phyloP scores from a whole-genome alignment of 2,797 vertebrate species.

The Iguana delicatissima region DNA sequence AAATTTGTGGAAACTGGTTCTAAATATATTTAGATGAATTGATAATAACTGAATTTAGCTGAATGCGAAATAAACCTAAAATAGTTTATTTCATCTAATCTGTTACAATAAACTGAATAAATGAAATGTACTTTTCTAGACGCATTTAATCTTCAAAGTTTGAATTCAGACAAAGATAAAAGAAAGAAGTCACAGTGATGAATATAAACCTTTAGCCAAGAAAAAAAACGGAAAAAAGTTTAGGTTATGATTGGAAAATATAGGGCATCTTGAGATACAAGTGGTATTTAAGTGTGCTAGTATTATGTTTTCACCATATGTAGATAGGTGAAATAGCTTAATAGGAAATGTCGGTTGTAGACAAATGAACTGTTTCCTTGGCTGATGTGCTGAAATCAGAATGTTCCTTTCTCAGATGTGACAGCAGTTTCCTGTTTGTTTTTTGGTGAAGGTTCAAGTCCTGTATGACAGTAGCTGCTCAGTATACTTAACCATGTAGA shows the following conservation, averaged over 20 bases:
- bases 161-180: background rate
- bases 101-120: background rate
- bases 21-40: background rate
- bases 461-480: background rate
- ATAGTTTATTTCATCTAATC: no score
- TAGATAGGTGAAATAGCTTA: background rate
- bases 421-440: background rate
- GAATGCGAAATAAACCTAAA: background rate
- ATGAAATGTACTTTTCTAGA: background rate
- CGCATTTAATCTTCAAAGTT: background rate
- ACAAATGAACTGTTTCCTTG: slow-evolving; percentile 13
- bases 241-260: background rate
- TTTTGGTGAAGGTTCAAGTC: slow-evolving; percentile 1
- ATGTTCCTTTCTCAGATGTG: background rate
- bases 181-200: background rate
- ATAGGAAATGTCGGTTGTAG: slow-evolving; percentile 1
- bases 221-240: no score
- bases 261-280: background rate
- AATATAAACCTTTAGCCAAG: background rate
- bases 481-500: background rate
- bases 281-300: background rate
- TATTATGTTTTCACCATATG: background rate
- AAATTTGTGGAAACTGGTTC: background rate
- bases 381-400: background rate
- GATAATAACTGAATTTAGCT: background rate